Base-by-base conservation (phyloP, 2,113 vertebrate genomes). In the Heterocephalus glaber region DNA sequence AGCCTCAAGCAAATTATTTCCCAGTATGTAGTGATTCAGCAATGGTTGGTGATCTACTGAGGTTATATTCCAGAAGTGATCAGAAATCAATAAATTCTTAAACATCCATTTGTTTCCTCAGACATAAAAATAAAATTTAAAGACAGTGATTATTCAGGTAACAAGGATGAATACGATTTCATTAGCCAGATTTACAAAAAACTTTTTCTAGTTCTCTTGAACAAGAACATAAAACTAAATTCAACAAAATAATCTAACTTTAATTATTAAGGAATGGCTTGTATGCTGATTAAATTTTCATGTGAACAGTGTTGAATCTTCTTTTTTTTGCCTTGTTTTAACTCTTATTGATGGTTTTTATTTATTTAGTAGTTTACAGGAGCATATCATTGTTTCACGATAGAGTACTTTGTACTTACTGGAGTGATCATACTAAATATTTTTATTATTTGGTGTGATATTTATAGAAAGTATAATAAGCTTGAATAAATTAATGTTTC, bases 251-350 rank as follows among this genome's bases (percentile, higher is more conserved):
- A 19, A 16, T 41, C 3, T 44, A 81, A 12, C 49, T 81, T 72
- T 60, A 84, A 76, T 90, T 85, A 28, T 92, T 56, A 14, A 38
- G 35, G 6, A 79, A 68, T 93, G 63, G 44, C 66, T 61, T 80
- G 1, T 86, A 13, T 44, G 61, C 10, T 63, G 28, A 44, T 68
- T 35, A 28, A 85, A 33, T 82, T 65, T 81, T 96, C 26, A 89
- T 91, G 61, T 63, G 66, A 95, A 35, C 5, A 3, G 38, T 89
- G 24, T 79, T 93, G 79, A 61, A 70, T 74, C 60, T 33, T 17
- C 61, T 26, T 80, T 74, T 17, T 86, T 66, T 76, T 68, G n/a
- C n/a, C 35, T 79, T 86, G 5, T 89, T 44, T 95, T 88, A 89
- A 24, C 47, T 19, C 7, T 77, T 61, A 6, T 60, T 74, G 52